Conservation (phyloP, 2,797 vertebrate species). For the Macropodus opercularis region DNA sequence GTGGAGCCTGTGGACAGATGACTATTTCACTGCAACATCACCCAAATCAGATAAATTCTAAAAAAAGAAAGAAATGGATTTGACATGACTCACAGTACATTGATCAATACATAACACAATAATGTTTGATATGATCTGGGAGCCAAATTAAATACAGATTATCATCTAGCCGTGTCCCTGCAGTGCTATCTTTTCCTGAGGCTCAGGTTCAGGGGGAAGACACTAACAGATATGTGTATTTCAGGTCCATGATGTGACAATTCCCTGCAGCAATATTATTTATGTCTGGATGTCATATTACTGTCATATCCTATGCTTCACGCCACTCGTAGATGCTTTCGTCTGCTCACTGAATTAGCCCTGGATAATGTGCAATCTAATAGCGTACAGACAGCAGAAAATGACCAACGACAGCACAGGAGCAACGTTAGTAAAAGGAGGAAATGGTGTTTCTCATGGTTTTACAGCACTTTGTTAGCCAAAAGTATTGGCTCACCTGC, state of each 20-base stretch:
- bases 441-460: slow-evolving; percentile 9
- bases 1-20: not conserved
- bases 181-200: slow-evolving; percentile 49
- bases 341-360: slow-evolving; percentile 59
- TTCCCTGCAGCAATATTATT: slow-evolving; percentile 49
- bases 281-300: slow-evolving; percentile 56
- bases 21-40: slow-evolving; percentile 8
- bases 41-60: slow-evolving; percentile 22
- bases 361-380: slow-evolving; percentile 56
- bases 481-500: too few relatives aligned
- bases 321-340: slow-evolving; percentile 45
- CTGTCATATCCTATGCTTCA: slow-evolving; percentile 42
- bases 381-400: slow-evolving; percentile 69
- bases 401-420: slow-evolving; percentile 50
- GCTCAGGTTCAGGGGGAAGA: slow-evolving; percentile 19
- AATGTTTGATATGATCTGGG: slow-evolving; percentile 31
- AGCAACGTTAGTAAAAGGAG: slow-evolving; percentile 60
- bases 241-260: slow-evolving; percentile 24
- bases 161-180: slow-evolving; percentile 17
- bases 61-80: slow-evolving; percentile 42
- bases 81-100: slow-evolving; percentile 40
- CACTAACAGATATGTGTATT: slow-evolving; percentile 40
- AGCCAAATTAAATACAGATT: slow-evolving; percentile 52
- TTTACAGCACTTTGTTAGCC: too few relatives aligned
- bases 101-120: slow-evolving; percentile 23